Conservation (phyloP, 2,113 vertebrate genomes). For the Larimichthys crocea region DNA sequence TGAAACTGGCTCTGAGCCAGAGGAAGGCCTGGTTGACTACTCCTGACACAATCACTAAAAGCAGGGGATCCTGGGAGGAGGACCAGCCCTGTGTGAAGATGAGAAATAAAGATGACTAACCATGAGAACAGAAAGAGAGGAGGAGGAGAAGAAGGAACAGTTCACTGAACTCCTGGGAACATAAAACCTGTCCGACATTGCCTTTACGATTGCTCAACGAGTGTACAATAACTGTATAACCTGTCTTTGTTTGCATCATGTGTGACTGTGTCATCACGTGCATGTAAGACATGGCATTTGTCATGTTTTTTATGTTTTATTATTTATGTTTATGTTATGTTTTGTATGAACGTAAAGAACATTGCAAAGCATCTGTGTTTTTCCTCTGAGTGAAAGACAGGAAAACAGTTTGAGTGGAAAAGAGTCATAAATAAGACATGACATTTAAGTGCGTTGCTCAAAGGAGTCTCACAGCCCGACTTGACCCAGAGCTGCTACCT, state of each 20-base stretch:
- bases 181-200: constrained; percentile 76
- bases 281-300: background rate
- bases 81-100: constrained; percentile 49
- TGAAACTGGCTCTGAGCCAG: constrained; percentile 85
- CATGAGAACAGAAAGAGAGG: constrained; percentile 55
- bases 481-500: constrained; percentile 14
- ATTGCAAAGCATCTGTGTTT: constrained; percentile 14
- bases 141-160: constrained; percentile 66
- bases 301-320: background rate
- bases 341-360: background rate
- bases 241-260: constrained; percentile 20
- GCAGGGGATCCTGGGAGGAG: constrained; percentile 73
- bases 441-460: background rate
- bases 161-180: constrained; percentile 79
- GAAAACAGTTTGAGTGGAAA: background rate
- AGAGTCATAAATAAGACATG: constrained; percentile 42
- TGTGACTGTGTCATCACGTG: background rate
- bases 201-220: constrained; percentile 75
- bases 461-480: background rate
- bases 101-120: constrained; percentile 78
- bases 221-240: background rate
- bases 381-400: background rate
- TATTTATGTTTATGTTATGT: background rate
- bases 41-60: constrained; percentile 56
- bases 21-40: constrained; percentile 74